These are phyloP conservation scores for Plecturocebus donacophilus DNA, from an alignment of 2,113 vertebrate genomes.

Conservation along the genomic window DNA sequence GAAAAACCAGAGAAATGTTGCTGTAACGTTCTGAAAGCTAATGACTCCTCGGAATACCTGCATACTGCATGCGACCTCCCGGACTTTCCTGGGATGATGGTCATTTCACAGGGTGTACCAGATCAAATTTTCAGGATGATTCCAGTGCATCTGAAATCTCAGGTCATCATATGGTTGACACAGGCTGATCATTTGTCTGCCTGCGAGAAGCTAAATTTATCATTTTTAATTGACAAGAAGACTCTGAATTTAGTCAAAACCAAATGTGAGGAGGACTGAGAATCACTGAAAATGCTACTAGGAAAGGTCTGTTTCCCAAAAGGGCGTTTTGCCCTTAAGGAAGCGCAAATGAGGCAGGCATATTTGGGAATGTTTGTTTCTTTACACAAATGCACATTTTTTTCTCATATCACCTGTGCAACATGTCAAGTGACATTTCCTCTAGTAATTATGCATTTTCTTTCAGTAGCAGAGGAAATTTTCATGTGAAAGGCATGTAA, in stretches of 20 bases:
- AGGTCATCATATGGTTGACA: background rate
- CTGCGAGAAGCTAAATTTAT: constrained; percentile 27
- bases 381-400: background rate
- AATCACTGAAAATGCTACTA: background rate
- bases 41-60: background rate
- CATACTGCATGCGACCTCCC: rapidly evolving
- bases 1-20: rapidly evolving
- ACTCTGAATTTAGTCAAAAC: constrained; percentile 27
- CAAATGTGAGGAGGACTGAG: background rate
- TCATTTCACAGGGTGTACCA: background rate
- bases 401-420: background rate
- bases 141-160: background rate
- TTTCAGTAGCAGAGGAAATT: background rate
- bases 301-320: background rate
- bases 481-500: background rate
- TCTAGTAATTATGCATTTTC: background rate
- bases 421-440: constrained; percentile 27
- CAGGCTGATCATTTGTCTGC: background rate
- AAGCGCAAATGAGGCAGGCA: background rate
- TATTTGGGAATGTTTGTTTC: background rate
- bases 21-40: background rate
- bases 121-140: background rate
- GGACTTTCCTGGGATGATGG: background rate
- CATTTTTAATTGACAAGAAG: constrained; percentile 69
- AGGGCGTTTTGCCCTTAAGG: background rate